phyloP scores from a whole-genome alignment of 2,888 invertebrate genomes.

The Schizotus pectinicornis region DNA sequence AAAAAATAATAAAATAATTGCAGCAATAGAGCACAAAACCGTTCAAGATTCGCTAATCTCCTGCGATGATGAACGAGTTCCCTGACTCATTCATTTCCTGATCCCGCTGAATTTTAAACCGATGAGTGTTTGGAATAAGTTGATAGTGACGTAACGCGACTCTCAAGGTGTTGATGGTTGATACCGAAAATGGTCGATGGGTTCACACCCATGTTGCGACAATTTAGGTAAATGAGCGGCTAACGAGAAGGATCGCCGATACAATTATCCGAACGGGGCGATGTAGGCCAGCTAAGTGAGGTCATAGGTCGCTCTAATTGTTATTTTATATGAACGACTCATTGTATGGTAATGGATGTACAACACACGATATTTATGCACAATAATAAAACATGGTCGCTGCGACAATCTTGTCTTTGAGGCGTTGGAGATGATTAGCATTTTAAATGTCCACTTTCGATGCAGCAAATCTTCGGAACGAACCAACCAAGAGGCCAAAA shows the following conservation, averaged over 20 bases:
- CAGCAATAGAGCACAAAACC: background rate
- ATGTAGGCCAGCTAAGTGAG: conserved; percentile 31
- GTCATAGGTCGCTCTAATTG: conserved; percentile 38
- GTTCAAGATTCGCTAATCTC: background rate
- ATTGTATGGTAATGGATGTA: conserved; percentile 37
- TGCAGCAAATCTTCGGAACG: background rate
- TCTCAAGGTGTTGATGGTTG: background rate
- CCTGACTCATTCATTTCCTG: background rate
- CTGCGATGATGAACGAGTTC: background rate
- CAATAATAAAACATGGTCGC: conserved; percentile 2
- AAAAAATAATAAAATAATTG: conserved; percentile 17
- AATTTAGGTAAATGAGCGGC: conserved; percentile 10
- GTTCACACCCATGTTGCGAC: conserved; percentile 10
- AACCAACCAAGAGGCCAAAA: no score
- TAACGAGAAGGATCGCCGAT: conserved; percentile 11
- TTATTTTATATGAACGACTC: conserved; percentile 38
- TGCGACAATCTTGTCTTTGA: conserved; percentile 2
- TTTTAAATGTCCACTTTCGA: conserved; percentile 8
- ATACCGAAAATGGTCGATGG: background rate
- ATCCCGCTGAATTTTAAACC: background rate
- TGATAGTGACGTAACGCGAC: background rate
- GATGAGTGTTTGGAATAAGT: background rate
- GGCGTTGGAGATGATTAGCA: conserved; percentile 9
- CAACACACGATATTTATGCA: conserved; percentile 10
- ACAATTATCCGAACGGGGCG: conserved; percentile 9